Base-by-base conservation (phyloP, 2,797 vertebrate genomes). In the Tadarida brasiliensis region DNA sequence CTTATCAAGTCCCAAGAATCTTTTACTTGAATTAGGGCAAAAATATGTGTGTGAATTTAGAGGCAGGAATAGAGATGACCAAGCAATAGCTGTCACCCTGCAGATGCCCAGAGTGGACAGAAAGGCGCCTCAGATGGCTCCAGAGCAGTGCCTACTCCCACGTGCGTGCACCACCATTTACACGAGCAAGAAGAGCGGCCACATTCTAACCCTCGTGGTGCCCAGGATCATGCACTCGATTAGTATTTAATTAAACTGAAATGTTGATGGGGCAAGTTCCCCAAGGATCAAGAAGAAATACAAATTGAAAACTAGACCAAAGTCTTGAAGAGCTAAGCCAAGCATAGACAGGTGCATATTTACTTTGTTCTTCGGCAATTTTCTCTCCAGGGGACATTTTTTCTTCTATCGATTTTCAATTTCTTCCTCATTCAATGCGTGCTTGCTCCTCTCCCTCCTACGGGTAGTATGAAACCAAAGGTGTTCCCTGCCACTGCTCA, bases 401-500 rank as follows among this genome's bases (percentile, higher is more conserved):
- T 56, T 83, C 63, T 93, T 86, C 54, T 78, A 35, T 20, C 0
- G 20, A 54, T 76, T 95, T 97, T 94, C n/a, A 44, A 1, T 76
- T 70, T 70, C 83, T 85, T 85, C 67, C 47, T 63, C 24, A 33
- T 28, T 33, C 39, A 57, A 15, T 3, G 33, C 44, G 63, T 24
- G 39, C 44, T 57, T 24, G 10, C 61, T 93, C 89, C 57, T 54
- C 70, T 71, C 76, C 51, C 26, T 44, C n/a, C 33, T 26, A 26
- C 0, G 0, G 63, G 54, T 35, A 87, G n/a, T 73, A 16, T 33
- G 86, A 90, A 68, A 70, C 70, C 81, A 74, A 47, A 90, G 35
- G 73, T 49, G 24, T 12, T 71, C 71, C 44, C 65, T 8, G 9
- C n/a, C 17, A 20, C 78, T 63, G 20, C 76, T 94, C 85, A 44